Evolutionary conservation across 2,113 vertebrate species (phyloP).

Genomic region (Paramisgurnus dabryanus): DNA sequence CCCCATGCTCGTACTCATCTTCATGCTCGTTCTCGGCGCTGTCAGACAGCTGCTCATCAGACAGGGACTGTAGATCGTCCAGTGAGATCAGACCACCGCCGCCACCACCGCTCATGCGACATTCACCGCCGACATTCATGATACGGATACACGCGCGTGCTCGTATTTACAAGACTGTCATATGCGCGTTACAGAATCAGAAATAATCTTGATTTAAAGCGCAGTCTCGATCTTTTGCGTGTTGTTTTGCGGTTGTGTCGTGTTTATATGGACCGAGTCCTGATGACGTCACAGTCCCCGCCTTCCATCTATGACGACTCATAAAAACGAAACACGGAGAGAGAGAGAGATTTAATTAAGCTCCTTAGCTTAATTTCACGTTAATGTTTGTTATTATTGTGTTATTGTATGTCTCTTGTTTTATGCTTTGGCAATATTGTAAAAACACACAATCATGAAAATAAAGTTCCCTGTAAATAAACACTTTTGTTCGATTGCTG

Average conservation of each 20-base stretch:
- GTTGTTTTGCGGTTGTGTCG: background rate
- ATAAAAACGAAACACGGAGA: no score
- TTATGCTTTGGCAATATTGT: no score
- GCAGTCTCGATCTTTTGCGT: background rate
- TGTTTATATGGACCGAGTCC: background rate
- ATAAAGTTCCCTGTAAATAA: no score
- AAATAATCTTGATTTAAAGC: background rate
- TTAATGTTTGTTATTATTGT: no score
- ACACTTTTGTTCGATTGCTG: no score
- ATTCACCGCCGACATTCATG: constrained; percentile 78
- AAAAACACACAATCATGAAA: no score
- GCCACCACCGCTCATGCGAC: constrained; percentile 71
- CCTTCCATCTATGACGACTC: no score
- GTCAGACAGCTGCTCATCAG: constrained; percentile 76
- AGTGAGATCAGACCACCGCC: constrained; percentile 76
- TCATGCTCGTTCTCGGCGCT: constrained; percentile 63
- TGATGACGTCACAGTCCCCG: background rate
- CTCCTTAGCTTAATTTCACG: no score
- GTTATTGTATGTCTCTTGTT: no score
- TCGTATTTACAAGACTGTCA: background rate
- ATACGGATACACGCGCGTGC: no score
- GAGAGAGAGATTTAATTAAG: no score
- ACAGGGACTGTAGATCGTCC: constrained; percentile 82
- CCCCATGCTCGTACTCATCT: constrained; percentile 67
- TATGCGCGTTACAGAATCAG: background rate